A percentile compares a stretch with the other conserved stretches of the same genome.
phyloP scores from a whole-genome alignment of 1,140 invertebrate species.

The Drosophila funebris region DNA sequence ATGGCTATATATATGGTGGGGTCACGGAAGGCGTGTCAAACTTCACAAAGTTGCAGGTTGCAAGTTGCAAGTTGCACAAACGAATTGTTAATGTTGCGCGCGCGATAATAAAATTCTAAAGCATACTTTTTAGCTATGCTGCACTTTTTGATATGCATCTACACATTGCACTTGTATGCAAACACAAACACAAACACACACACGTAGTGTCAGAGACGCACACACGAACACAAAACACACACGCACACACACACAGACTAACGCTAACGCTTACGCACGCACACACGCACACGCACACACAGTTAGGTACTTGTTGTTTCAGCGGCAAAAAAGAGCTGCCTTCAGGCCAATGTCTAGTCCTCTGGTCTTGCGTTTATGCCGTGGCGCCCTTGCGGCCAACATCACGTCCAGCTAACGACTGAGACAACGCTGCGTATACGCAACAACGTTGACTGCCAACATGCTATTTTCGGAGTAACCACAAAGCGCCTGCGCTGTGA shows the following conservation, averaged over 20 bases:
- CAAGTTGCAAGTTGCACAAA: slow-evolving; percentile 36
- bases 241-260: not conserved
- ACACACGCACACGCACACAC: slow-evolving; percentile 10
- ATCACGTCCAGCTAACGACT: slow-evolving; percentile 79
- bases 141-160: slow-evolving; percentile 68
- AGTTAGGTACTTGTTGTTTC: slow-evolving; percentile 74
- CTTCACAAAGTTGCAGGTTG: slow-evolving; percentile 52
- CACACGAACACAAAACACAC: slow-evolving; percentile 20
- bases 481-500: slow-evolving; percentile 51
- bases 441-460: slow-evolving; percentile 39
- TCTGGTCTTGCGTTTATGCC: slow-evolving; percentile 46
- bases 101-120: slow-evolving; percentile 68
- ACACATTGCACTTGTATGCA: slow-evolving; percentile 37
- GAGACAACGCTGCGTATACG: slow-evolving; percentile 73
- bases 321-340: slow-evolving; percentile 62
- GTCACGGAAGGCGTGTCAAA: slow-evolving; percentile 57
- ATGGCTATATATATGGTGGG: slow-evolving; percentile 13
- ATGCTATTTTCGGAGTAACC: slow-evolving; percentile 71
- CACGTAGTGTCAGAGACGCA: slow-evolving; percentile 3
- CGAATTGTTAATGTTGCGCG: slow-evolving; percentile 26
- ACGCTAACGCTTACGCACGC: not conserved
- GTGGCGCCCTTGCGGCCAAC: slow-evolving; percentile 77
- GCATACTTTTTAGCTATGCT: slow-evolving; percentile 77
- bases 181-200: slow-evolving; percentile 24
- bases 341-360: slow-evolving; percentile 43